Conservation (phyloP, 2,113 vertebrate species). For the Chascanopsetta lugubris region DNA sequence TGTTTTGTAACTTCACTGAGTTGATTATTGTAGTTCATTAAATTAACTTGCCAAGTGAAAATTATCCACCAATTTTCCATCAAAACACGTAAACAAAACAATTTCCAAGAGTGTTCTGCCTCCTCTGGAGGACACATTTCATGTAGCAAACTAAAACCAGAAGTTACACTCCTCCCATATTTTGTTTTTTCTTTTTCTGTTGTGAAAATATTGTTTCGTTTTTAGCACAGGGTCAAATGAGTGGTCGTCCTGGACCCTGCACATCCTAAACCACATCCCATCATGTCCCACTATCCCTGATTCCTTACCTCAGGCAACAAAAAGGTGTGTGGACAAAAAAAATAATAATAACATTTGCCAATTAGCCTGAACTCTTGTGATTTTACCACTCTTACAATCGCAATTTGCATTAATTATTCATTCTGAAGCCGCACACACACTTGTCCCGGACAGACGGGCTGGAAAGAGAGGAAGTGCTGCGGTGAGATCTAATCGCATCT, state of each 20-base stretch:
- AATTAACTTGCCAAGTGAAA: neutral
- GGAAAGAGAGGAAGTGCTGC: conserved; percentile 46
- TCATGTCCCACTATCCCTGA: conserved; percentile 54
- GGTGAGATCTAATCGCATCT: conserved; percentile 50
- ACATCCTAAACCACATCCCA: conserved; percentile 49
- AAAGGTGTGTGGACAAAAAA: conserved; percentile 56
- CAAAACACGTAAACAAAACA: conserved; percentile 7
- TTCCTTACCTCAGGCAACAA: conserved; percentile 61
- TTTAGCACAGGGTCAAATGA: too few relatives aligned
- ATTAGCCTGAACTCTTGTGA: conserved; percentile 74
- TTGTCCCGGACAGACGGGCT: conserved; percentile 55
- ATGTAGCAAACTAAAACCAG: conserved; percentile 9
- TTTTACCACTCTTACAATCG: conserved; percentile 77
- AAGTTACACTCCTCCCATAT: neutral
- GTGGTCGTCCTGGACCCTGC: neutral
- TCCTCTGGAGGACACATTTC: conserved; percentile 11
- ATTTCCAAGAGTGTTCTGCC: neutral
- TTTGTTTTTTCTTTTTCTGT: neutral
- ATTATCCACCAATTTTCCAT: conserved; percentile 6
- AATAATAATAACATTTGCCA: conserved; percentile 63
- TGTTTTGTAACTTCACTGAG: too few relatives aligned
- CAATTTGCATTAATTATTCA: conserved; percentile 81
- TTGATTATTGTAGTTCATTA: neutral
- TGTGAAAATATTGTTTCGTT: neutral
- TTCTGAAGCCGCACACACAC: conserved; percentile 58